Evolutionary conservation across 2,888 invertebrate species (phyloP).

Genomic region (Caenorhabditis sp.): DNA sequence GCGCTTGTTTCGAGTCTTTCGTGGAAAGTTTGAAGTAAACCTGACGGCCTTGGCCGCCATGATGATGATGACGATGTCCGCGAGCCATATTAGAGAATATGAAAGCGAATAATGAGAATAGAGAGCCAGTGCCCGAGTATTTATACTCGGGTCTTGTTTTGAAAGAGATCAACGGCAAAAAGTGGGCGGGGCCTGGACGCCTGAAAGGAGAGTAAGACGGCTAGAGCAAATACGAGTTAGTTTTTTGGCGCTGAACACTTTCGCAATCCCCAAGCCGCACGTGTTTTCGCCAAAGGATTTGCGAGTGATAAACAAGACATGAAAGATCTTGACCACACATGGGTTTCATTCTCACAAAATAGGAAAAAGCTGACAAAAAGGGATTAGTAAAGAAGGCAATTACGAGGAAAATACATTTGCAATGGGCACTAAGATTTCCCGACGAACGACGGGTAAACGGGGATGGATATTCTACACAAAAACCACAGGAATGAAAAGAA

Average conservation of each 20-base stretch:
- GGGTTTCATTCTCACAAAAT: slow-evolving; percentile 41
- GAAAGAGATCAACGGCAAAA: slow-evolving; percentile 58
- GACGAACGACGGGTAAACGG: slow-evolving; percentile 5
- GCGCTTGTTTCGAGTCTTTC: slow-evolving; percentile 53
- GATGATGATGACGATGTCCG: slow-evolving; percentile 31
- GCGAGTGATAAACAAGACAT: slow-evolving; percentile 44
- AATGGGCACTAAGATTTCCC: slow-evolving; percentile 19
- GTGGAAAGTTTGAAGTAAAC: slow-evolving; percentile 55
- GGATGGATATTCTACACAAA: slow-evolving; percentile 45
- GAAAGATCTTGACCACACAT: slow-evolving; percentile 49
- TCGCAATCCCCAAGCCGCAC: slow-evolving; percentile 52
- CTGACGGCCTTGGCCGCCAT: slow-evolving; percentile 26
- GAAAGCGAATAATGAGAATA: slow-evolving; percentile 1
- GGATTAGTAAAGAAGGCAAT: slow-evolving; percentile 9
- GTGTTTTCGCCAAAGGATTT: slow-evolving; percentile 45
- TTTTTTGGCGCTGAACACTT: slow-evolving; percentile 61
- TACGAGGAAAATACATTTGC: slow-evolving; percentile 29
- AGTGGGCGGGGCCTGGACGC: slow-evolving; percentile 38
- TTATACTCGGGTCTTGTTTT: slow-evolving; percentile 57
- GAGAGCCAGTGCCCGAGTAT: slow-evolving; percentile 9
- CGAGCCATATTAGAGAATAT: slow-evolving; percentile 41
- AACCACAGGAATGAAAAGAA: slow-evolving; percentile 30
- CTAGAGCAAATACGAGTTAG: slow-evolving; percentile 55
- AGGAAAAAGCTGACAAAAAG: slow-evolving; percentile 11
- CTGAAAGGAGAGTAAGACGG: slow-evolving; percentile 41